These are phyloP conservation scores for Nasonia oneida DNA, from an alignment of 2,888 invertebrate species.

Conservation along the genomic window DNA sequence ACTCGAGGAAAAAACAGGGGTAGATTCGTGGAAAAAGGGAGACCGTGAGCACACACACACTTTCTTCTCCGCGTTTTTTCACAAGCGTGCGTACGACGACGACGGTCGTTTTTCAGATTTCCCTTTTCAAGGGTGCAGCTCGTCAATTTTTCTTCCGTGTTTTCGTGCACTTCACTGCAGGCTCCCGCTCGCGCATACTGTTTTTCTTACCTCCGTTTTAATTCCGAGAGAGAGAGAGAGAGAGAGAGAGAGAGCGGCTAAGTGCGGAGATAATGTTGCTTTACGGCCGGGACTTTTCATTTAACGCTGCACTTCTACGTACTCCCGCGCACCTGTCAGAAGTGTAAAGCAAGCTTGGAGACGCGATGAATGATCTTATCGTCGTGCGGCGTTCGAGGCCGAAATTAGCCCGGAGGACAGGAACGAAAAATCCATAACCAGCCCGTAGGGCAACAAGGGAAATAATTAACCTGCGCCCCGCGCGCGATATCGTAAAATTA, in stretches of 20 bases:
- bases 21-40: not conserved
- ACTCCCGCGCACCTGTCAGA: not conserved
- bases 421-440: not conserved
- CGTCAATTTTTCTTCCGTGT: no score
- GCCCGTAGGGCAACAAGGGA: not conserved
- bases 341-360: not conserved
- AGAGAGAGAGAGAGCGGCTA: no score
- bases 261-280: no score
- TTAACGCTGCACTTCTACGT: no score
- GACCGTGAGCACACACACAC: not conserved
- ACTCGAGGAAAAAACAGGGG: not conserved
- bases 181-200: not conserved
- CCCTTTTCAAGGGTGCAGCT: not conserved
- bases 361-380: conserved; percentile 8
- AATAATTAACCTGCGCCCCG: not conserved
- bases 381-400: not conserved
- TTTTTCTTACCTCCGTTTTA: no score
- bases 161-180: not conserved
- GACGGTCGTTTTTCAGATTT: not conserved
- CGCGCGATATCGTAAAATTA: conserved; percentile 1
- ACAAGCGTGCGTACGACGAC: not conserved
- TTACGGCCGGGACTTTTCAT: no score
- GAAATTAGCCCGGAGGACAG: not conserved
- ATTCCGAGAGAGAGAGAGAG: no score
- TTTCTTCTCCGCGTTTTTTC: not conserved